Evolutionary conservation across 2,888 invertebrate species (phyloP), one percentile per base, ranked within the genome.

Genomic region (Agonum fuliginosum): DNA sequence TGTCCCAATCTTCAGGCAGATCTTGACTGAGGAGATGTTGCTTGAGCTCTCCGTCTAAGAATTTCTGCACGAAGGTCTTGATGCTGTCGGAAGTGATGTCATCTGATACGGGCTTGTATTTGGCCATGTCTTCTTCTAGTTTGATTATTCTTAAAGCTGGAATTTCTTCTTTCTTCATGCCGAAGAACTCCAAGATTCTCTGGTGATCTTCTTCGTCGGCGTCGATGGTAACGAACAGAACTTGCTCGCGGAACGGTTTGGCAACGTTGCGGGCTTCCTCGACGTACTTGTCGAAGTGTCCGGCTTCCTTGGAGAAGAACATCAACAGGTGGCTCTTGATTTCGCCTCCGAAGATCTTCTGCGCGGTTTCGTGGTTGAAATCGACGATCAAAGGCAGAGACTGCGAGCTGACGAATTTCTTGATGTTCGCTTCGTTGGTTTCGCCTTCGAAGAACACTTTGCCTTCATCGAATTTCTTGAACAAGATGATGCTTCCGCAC

Each of bases 141-240:
- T 94, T 94, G 87, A 99, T 99, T 81, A 99, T 90, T 82, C 98
- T 93, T 84, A 97, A 94, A 1, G 94, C 92, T 5, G 97, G 97
- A 10, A 95, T 92, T 85, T 97, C 97, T n/a, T 95, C 95, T 87
- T 95, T 95, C 89, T 94, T 95, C 92, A 99, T 94, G 83, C 98
- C 99, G 88, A 99, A 99, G 95, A 98, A 99, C 89, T 99, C 99
- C 86, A 99, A 90, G 87, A 99, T 99, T 85, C 99, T 92, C 83
- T 94, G 94, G 88, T 99, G 98, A 86, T 99, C 99, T 85, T 96
- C 95, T 85, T 97, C 95, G 84, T 96, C 97, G 65, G 96, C 93
- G 87, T 99, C 95, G 86, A 99, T 97, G 83, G 95, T 95, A 27
- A 99, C 98, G 84, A 98, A 97, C 85, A 99, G 91, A 83, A 98